Base-by-base conservation (phyloP, 2,113 vertebrate genomes). In the Diadophis punctatus region DNA sequence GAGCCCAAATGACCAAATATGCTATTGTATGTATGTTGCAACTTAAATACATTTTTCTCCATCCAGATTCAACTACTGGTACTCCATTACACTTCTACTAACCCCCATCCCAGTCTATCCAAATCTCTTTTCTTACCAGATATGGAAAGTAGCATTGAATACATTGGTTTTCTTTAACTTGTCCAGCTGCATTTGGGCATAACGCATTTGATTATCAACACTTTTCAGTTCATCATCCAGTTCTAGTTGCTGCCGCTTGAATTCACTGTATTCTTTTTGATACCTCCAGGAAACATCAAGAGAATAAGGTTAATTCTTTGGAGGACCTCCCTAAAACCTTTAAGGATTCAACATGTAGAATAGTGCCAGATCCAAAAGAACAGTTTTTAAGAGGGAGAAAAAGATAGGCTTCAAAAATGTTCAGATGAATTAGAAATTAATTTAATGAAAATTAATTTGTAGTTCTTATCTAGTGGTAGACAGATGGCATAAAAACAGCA, bases 101-200 rank as follows among this genome's bases (percentile, higher is more conserved):
- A n/a, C 4, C 9, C 11, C 8, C 46, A n/a, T n/a, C 9, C 27
- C 14, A 39, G 23, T 74, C 27, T 0, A 30, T 53, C 3, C 0
- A 0, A 8, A 27, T 58, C n/a, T 51, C 23, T 39, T 18, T 0
- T 3, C 0, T 96, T 97, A 99, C 99, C 99, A 99, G 96, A 99
- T 99, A 94, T 99, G 99, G 93, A 99, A 99, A 14, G 99, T 99
- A 0, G 99, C 98, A 0, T 99, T 99, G 95, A 99, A 99, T 94
- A 99, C 99, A 0, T 99, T 99, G 94, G 99, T 99, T 97, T 99
- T 99, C 97, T 99, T 99, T 18, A 99, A 93, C 10, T 99, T 98
- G 95, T 99, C 99, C 88, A 99, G 63, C 51, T 99, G 99, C 95
- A 98, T 97, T 97, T 99, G 99, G 87, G 99, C 99, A 43, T 99